Base-by-base conservation (phyloP, 2,888 invertebrate genomes). In the Drosophila macrospina region DNA sequence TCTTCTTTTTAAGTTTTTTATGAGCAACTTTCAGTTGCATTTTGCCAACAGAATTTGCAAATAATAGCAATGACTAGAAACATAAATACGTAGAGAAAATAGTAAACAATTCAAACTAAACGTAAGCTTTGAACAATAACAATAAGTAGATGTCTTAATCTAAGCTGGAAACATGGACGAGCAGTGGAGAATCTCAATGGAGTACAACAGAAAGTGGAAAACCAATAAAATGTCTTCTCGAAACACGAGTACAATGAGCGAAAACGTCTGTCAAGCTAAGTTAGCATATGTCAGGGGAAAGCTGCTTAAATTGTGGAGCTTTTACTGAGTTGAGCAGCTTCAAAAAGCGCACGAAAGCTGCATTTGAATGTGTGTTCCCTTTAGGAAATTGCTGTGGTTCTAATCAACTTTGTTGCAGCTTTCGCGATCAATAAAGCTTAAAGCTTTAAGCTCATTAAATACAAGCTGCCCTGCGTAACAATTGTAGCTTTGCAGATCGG, bases 21-120 rank as follows among this genome's bases (percentile, higher is more conserved):
- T 52, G 34, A 32, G 52, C 75, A 75, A 74, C 74, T 74, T 74
- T 60, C 0, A 74, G 75, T 66, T 75, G 70, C 52, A n/a, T 36
- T 36, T 60, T 66, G 50, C 50, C 44, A 75, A 74, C 70, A 26
- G 62, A 74, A 70, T 74, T 74, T 74, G 74, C 74, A 75, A 74
- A 74, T 60, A 41, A 75, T 63, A 63, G 30, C 50, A 55, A 55
- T 24, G 32, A 44, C 44, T 56, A 52, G 28, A 62, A 59, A 39
- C 59, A 42, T 50, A 57, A 64, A 56, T 50, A 62, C 65, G 42
- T 6, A 20, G 30, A 55, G 13, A 26, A 47, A 52, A 37, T 30
- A 15, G 26, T n/a, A 20, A 39, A 32, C 51, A 48, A 37, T 48
- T 39, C 34, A 42, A 69, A 66, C 72, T 56, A 66, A 72, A 54